Evolutionary conservation across 2,797 vertebrate genomes (phyloP), one percentile per base, ranked within the genome.

Genomic region (Atherinosoma microstoma): DNA sequence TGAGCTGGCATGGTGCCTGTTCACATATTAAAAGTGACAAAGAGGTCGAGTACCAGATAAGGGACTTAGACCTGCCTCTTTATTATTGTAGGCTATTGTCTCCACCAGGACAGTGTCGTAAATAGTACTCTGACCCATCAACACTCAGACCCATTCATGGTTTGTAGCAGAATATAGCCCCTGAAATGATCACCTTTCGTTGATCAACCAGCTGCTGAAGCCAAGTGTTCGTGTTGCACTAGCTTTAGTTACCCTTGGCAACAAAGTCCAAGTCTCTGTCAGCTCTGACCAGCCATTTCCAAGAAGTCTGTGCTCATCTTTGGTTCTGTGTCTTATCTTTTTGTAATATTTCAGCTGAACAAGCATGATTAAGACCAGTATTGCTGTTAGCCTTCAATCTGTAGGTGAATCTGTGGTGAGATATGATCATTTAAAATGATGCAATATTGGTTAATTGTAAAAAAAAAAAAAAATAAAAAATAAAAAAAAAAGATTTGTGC

Each of bases 1-100:
- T 64, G 56, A 63, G 72, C 51, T 56, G 59, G 69, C 51, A 30
- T 32, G 60, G 54, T 58, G 76, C 68, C 38, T 66, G 59, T 65
- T 83, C 54, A 61, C 83, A 80, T 74, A 82, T 78, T 75, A 78
- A 42, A 73, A 65, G 62, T 70, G 78, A 75, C 65, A 64, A 60
- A 67, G 68, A 76, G 71, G 80, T 84, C 82, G 71, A 87, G 73
- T 56, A 71, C 15, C 75, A 84, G 67, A 84, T 84, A 83, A 87
- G 67, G 67, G 77, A 82, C 70, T 83, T 27, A 29, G 66, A 78
- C 60, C 58, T 58, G 64, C 49, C 67, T 64, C 59, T 76, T 72
- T 61, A 83, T 82, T 85, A 79, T 70, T 72, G 60, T 73, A 62
- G 45, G 30, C 61, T 32, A 72, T 65, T 76, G 83, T 84, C 64